phyloP scores from a whole-genome alignment of 1,140 invertebrate genomes.

The Drosophila aff. region DNA sequence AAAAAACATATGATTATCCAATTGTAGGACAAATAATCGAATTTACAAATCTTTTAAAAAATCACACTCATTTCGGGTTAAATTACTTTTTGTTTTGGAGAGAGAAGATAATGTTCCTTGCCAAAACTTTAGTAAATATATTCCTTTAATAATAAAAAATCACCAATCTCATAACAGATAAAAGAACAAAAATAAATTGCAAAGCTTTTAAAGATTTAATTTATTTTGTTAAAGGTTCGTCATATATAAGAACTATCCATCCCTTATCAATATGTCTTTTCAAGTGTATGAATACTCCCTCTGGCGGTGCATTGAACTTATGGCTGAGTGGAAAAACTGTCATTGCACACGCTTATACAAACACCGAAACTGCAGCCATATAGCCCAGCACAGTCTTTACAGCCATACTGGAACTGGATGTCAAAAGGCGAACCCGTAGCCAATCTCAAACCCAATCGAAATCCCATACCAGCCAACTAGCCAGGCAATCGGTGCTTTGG shows the following conservation, averaged over 20 bases:
- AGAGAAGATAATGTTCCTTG: neutral
- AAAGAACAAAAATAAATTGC: neutral
- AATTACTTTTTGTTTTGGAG: too few relatives aligned
- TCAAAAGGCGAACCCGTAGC: constrained; percentile 17
- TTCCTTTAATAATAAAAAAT: neutral
- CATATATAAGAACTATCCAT: too few relatives aligned
- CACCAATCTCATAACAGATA: too few relatives aligned
- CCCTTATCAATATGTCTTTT: neutral
- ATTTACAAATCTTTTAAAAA: too few relatives aligned
- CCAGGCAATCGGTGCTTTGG: constrained; percentile 42
- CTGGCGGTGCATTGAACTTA: constrained; percentile 64
- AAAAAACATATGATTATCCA: constrained; percentile 2
- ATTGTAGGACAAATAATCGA: neutral
- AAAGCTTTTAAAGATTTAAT: neutral
- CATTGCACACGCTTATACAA: constrained; percentile 26
- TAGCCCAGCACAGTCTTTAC: constrained; percentile 30
- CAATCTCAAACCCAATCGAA: constrained; percentile 23
- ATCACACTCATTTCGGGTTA: too few relatives aligned
- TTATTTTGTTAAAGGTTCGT: too few relatives aligned
- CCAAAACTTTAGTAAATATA: neutral
- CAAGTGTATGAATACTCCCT: neutral
- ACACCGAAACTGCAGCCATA: constrained; percentile 36
- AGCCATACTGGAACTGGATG: constrained; percentile 15
- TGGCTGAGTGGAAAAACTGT: constrained; percentile 22
- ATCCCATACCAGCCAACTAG: constrained; percentile 25